Evolutionary conservation across 2,888 invertebrate species (phyloP), one percentile per base, ranked within the genome.

Genomic region (Uloborus plumipes): DNA sequence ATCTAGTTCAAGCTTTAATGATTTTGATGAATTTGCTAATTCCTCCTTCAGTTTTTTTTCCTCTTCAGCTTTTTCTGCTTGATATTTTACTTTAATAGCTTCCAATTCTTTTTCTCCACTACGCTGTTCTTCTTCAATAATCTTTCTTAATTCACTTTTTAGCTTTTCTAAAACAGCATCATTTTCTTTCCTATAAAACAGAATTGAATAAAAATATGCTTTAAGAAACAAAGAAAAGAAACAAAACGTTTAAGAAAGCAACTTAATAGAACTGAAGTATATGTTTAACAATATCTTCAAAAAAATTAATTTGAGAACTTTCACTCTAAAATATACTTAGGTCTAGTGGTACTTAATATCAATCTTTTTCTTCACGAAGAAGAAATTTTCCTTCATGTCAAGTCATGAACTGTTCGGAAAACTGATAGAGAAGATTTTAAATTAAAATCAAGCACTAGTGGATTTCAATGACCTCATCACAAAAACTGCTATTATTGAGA

Each of bases 81-180:
- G 47, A 61, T 82, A 76, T 0, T 39, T 31, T 53, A 53, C 61
- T 47, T 72, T 82, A 18, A 82, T 16, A 49, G 70, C 61, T 16
- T 18, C 39, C 0, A 82, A 47, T 11, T 20, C 61, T 22, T 61
- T 65, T 62, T 76, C 51, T 15, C 20, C 53, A 18, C 39, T 65
- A 39, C 18, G 66, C 55, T 76, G 26, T 58, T 82, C 81, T n/a
- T 76, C 65, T 47, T 82, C 53, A 47, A 82, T 39, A 18, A 61
- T 59, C 66, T 82, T 82, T 31, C 20, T 14, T 4, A 82, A 31
- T 20, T 82, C 71, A 49, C 9, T 55, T 51, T 82, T 75, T 16
- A 82, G 16, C 20, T 66, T 59, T 15, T 39, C 20, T 55, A 55
- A 14, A 18, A 6, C 20, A 20, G n/a, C 20, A 6, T 55, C 55